These are phyloP conservation scores for Drosophila hamatofila DNA, from an alignment of 2,888 invertebrate species.

Conservation along the genomic window DNA sequence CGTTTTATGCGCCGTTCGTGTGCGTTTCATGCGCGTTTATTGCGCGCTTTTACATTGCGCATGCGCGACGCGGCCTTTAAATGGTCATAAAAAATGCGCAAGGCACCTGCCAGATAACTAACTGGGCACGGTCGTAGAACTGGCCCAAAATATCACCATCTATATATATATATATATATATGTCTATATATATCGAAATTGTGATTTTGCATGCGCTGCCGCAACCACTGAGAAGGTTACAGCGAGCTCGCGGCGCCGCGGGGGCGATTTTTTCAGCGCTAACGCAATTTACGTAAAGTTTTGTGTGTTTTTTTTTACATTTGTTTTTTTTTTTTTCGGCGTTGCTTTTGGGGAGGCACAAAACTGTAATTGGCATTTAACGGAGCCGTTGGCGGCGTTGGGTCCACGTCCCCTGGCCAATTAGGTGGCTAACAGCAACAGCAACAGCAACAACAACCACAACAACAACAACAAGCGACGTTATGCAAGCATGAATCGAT, in stretches of 20 bases:
- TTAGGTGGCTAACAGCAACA: constrained; percentile 28
- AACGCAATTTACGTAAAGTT: constrained; percentile 52
- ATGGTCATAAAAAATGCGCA: constrained; percentile 69
- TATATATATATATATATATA: background rate
- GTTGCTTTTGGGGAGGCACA: constrained; percentile 16
- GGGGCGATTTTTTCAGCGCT: constrained; percentile 15
- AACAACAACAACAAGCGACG: no score
- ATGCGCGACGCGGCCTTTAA: constrained; percentile 63
- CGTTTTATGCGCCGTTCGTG: constrained; percentile 46
- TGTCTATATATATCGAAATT: constrained; percentile 10
- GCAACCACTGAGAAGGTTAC: constrained; percentile 65
- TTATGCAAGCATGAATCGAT: no score
- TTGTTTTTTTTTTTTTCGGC: background rate
- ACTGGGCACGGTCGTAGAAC: constrained; percentile 56
- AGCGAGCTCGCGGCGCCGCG: constrained; percentile 11
- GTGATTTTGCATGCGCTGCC: constrained; percentile 68
- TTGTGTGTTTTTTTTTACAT: background rate
- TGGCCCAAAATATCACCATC: constrained; percentile 42
- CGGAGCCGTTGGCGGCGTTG: constrained; percentile 23
- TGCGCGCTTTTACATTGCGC: constrained; percentile 60
- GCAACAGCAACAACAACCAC: constrained; percentile 5
- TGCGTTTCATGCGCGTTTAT: constrained; percentile 50
- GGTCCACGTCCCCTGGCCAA: constrained; percentile 42
- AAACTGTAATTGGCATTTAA: constrained; percentile 53
- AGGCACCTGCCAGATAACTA: constrained; percentile 42